phyloP scores from a whole-genome alignment of 2,888 invertebrate genomes.

The Pachycephus smyrnensis region DNA sequence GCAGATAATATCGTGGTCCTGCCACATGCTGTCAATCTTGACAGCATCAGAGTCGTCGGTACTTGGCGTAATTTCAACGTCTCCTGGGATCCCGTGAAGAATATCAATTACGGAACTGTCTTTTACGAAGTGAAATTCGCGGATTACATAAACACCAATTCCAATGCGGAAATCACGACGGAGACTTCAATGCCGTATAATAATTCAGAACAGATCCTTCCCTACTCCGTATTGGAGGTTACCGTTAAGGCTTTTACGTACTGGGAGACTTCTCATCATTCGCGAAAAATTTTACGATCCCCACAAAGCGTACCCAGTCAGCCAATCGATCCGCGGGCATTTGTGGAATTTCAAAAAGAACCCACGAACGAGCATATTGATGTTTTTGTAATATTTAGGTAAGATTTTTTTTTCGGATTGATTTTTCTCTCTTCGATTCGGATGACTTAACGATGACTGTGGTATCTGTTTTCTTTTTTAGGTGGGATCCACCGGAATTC shows the following conservation, averaged over 20 bases:
- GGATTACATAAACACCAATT: constrained; percentile 73
- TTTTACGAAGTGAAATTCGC: constrained; percentile 84
- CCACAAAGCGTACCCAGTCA: constrained; percentile 85
- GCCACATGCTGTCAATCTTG: constrained; percentile 77
- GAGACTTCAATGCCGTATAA: constrained; percentile 57
- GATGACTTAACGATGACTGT: constrained; percentile 9
- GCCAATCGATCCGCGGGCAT: constrained; percentile 80
- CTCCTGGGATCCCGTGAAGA: constrained; percentile 81
- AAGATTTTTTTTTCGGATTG: constrained; percentile 22
- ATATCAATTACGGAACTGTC: constrained; percentile 83
- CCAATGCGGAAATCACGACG: constrained; percentile 62
- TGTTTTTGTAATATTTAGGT: constrained; percentile 56
- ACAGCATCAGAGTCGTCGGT: constrained; percentile 79
- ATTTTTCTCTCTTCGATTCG: constrained; percentile 33
- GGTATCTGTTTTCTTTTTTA: constrained; percentile 69
- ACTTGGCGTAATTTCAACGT: constrained; percentile 86
- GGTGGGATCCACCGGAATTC: constrained; percentile 83
- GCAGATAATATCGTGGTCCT: constrained; percentile 73
- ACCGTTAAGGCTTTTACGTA: constrained; percentile 85
- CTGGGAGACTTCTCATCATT: constrained; percentile 82
- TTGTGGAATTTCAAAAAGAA: constrained; percentile 72
- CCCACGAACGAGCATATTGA: constrained; percentile 57
- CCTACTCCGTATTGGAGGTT: constrained; percentile 80
- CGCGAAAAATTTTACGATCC: constrained; percentile 75
- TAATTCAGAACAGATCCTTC: constrained; percentile 70